Percentiles rank a stretch among this genome's conserved stretches.
phyloP scores from a whole-genome alignment of 2,113 vertebrate genomes.

The Seriola rivoliana region DNA sequence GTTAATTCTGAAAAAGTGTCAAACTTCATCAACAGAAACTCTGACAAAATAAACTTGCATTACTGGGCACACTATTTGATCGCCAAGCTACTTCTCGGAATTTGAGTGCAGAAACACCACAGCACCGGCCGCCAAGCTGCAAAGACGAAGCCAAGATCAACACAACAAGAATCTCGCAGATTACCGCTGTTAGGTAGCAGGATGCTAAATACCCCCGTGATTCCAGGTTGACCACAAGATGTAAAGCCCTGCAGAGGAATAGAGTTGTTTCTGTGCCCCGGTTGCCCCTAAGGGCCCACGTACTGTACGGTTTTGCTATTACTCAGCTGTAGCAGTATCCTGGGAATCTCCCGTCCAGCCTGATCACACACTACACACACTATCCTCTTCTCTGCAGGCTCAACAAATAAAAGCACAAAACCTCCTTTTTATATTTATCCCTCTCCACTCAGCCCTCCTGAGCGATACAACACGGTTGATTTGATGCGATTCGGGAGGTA shows the following conservation, averaged over 20 bases:
- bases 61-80: not conserved
- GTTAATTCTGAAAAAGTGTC: conserved; percentile 6
- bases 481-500: not conserved
- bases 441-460: not conserved
- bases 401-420: not conserved
- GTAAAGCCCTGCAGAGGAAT: not conserved
- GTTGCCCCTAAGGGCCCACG: conserved; percentile 8
- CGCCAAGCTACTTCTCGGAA: conserved; percentile 47
- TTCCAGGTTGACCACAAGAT: conserved; percentile 8
- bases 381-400: not conserved
- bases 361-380: not conserved
- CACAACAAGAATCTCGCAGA: conserved; percentile 29
- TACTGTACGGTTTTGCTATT: not conserved
- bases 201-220: conserved; percentile 27
- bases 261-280: conserved; percentile 13
- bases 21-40: conserved; percentile 18
- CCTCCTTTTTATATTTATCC: conserved; percentile 13
- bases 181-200: conserved; percentile 25
- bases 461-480: not conserved
- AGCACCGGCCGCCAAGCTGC: conserved; percentile 7
- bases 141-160: conserved; percentile 19
- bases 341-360: not conserved
- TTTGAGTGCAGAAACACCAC: conserved; percentile 10
- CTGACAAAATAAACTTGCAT: not conserved
- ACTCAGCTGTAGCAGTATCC: not conserved